Evolutionary conservation across 2,797 vertebrate genomes (phyloP).

Genomic region (Parambassis ranga): DNA sequence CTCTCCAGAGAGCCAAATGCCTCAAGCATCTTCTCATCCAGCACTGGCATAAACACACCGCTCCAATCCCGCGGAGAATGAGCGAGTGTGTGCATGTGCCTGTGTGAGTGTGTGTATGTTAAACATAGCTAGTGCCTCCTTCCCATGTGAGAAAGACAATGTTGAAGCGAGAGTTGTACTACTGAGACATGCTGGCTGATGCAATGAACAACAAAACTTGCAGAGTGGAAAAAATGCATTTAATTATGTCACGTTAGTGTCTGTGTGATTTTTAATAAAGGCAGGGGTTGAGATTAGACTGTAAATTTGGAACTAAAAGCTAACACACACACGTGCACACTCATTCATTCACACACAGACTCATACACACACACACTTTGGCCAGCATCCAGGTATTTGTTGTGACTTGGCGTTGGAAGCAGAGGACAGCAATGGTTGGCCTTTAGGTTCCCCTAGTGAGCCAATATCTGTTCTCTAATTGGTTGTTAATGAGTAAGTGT

Average conservation of each 20-base stretch:
- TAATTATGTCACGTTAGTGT: conserved; percentile 40
- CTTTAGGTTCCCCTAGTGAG: conserved; percentile 70
- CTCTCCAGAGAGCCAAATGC: conserved; percentile 57
- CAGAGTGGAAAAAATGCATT: conserved; percentile 42
- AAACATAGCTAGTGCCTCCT: conserved; percentile 23
- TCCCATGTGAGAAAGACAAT: conserved; percentile 62
- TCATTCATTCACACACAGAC: neutral
- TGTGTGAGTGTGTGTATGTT: conserved; percentile 28
- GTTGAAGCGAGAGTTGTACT: conserved; percentile 46
- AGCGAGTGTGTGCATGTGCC: neutral
- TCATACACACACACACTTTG: conserved; percentile 35
- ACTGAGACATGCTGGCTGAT: conserved; percentile 61
- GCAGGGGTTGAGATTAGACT: conserved; percentile 22
- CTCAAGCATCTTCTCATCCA: conserved; percentile 61
- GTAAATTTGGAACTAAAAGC: conserved; percentile 34
- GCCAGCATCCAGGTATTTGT: conserved; percentile 71
- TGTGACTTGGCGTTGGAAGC: conserved; percentile 65
- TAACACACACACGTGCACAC: conserved; percentile 2
- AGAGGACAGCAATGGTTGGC: conserved; percentile 59
- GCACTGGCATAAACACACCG: conserved; percentile 58
- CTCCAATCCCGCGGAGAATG: conserved; percentile 47
- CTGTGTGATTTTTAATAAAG: conserved; percentile 37
- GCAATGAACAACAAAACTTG: conserved; percentile 69
- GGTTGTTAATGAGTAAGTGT: conserved; percentile 73
- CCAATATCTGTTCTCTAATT: conserved; percentile 78